Evolutionary conservation across 2,797 vertebrate species (phyloP).

Genomic region (Protosalanx chinensis): DNA sequence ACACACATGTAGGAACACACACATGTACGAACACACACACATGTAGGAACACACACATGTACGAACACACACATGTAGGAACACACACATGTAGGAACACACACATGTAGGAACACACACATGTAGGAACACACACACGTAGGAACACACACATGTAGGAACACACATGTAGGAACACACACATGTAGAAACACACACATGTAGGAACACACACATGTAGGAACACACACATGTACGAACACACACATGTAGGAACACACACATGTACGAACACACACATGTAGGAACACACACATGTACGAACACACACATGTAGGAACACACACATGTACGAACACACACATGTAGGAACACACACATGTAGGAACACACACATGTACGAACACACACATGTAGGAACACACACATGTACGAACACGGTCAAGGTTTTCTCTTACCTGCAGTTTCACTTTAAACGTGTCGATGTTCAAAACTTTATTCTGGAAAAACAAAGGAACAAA

Average conservation of each 20-base stretch:
- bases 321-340: too few relatives aligned
- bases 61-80: slow-evolving; percentile 12
- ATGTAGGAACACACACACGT: too few relatives aligned
- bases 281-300: too few relatives aligned
- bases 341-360: too few relatives aligned
- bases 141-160: too few relatives aligned
- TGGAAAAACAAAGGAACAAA: slow-evolving; percentile 48
- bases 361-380: neutral
- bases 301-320: too few relatives aligned
- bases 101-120: too few relatives aligned
- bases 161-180: neutral
- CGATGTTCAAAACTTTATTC: slow-evolving; percentile 71
- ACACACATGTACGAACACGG: neutral
- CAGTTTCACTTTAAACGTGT: slow-evolving; percentile 65
- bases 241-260: neutral
- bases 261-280: slow-evolving; percentile 6
- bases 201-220: neutral
- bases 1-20: neutral
- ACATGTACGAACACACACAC: slow-evolving; percentile 1
- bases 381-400: neutral
- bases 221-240: neutral
- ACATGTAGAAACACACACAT: neutral
- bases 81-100: too few relatives aligned
- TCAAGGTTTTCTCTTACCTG: slow-evolving; percentile 54
- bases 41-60: neutral